A percentile compares a stretch with the other conserved stretches of the same genome.
phyloP scores from a whole-genome alignment of 2,113 vertebrate genomes.

The Morone chrysops region DNA sequence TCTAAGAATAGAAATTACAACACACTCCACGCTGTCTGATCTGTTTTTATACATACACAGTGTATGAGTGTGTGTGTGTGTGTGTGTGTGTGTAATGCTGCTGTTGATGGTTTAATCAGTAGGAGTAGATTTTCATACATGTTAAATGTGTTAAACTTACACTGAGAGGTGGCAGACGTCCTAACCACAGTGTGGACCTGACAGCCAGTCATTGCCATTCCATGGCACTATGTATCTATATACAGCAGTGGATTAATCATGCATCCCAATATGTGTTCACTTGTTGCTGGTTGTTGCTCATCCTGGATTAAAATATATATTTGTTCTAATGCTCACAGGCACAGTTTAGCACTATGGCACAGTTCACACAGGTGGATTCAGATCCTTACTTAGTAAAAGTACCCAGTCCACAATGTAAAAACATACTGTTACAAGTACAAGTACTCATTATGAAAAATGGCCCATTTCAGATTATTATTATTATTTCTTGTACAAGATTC shows the following conservation, averaged over 20 bases:
- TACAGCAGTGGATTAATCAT: not conserved
- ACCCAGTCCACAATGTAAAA: too few species aligned
- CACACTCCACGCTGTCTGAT: slow-evolving; percentile 19
- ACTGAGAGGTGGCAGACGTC: slow-evolving; percentile 13
- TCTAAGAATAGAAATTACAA: slow-evolving; percentile 49
- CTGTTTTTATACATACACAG: not conserved
- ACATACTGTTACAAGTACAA: too few species aligned
- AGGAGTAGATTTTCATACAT: slow-evolving; percentile 5
- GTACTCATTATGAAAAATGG: too few species aligned
- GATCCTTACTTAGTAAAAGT: too few species aligned
- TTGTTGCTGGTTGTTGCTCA: not conserved
- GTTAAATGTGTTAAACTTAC: not conserved
- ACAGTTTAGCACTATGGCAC: too few species aligned
- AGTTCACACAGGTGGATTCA: too few species aligned
- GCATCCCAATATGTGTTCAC: not conserved
- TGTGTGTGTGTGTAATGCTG: slow-evolving; percentile 5
- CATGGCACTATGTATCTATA: not conserved
- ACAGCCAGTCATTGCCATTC: slow-evolving; percentile 4
- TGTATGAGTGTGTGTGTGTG: slow-evolving; percentile 21
- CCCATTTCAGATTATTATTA: too few species aligned
- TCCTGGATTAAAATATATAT: not conserved
- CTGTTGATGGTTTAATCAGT: slow-evolving; percentile 16
- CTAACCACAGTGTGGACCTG: slow-evolving; percentile 3
- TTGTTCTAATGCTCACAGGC: not conserved
- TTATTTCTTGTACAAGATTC: too few species aligned